Conservation (phyloP, 2,113 vertebrate species). For the Tetrao urogallus region DNA sequence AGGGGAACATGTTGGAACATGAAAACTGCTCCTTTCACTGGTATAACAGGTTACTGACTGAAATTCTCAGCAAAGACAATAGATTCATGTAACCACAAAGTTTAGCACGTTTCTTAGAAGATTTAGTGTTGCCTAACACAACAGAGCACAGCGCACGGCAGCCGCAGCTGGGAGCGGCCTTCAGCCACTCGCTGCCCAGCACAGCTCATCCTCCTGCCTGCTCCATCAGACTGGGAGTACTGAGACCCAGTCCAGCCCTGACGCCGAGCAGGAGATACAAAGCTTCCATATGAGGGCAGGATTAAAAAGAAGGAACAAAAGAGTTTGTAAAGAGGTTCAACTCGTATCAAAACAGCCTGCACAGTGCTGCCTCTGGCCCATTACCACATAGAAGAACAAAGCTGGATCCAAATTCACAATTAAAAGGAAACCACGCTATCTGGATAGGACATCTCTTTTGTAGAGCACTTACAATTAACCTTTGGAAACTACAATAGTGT, state of each 20-base stretch:
- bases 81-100: not conserved
- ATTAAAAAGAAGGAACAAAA: slow-evolving; percentile 2
- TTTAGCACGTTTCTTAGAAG: not conserved
- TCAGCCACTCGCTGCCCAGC: not conserved
- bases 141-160: not conserved
- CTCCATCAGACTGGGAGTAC: not conserved
- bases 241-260: not conserved
- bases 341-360: not conserved
- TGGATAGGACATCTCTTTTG: slow-evolving; percentile 15
- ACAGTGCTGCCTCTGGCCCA: not conserved
- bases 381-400: not conserved
- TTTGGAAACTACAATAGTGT: slow-evolving; percentile 13
- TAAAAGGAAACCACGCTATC: slow-evolving; percentile 30
- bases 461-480: slow-evolving; percentile 1
- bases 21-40: not conserved
- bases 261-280: slow-evolving; percentile 14
- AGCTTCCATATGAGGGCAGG: slow-evolving; percentile 31
- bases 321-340: not conserved
- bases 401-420: slow-evolving; percentile 9
- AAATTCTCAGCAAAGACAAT: not conserved
- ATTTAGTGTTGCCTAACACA: not conserved
- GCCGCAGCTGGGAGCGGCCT: not conserved
- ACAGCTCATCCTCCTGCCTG: not conserved
- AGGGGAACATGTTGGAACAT: not conserved
- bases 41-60: not conserved